These are phyloP conservation scores for Zoroaster sp. DNA, from an alignment of 53 echinoderm and acorn worm species.

Conservation along the genomic window DNA sequence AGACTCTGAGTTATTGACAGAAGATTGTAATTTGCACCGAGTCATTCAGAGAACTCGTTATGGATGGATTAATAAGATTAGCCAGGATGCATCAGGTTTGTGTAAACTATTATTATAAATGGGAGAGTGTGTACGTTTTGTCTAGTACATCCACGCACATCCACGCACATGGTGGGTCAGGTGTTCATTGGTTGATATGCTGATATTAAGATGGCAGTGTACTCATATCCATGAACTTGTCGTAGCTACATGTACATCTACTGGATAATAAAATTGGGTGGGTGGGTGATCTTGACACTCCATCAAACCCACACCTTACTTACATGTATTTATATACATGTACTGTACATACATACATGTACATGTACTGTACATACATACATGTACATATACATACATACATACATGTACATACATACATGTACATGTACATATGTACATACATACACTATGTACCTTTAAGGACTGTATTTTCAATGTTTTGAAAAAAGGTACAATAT, in stretches of 20 bases:
- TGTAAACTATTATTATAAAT: neutral
- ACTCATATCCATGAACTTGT: no score
- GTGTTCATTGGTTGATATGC: no score
- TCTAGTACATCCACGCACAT: no score
- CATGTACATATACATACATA: neutral
- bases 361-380: neutral
- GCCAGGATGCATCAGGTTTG: conserved; percentile 24
- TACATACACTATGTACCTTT: neutral
- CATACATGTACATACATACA: neutral
- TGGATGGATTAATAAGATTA: conserved; percentile 17
- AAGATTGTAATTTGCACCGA: neutral
- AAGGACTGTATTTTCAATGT: neutral
- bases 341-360: neutral
- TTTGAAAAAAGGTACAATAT: neutral
- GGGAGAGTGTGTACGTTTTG: neutral
- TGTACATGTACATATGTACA: no score
- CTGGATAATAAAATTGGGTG: no score
- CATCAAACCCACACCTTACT: no score
- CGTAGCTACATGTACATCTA: no score
- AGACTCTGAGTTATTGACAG: neutral
- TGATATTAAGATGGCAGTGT: no score
- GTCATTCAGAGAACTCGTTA: neutral
- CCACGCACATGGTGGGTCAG: no score
- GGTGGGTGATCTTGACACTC: no score
- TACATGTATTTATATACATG: no score